Evolutionary conservation across 2,797 vertebrate genomes (phyloP).

Genomic region (Channa striata): DNA sequence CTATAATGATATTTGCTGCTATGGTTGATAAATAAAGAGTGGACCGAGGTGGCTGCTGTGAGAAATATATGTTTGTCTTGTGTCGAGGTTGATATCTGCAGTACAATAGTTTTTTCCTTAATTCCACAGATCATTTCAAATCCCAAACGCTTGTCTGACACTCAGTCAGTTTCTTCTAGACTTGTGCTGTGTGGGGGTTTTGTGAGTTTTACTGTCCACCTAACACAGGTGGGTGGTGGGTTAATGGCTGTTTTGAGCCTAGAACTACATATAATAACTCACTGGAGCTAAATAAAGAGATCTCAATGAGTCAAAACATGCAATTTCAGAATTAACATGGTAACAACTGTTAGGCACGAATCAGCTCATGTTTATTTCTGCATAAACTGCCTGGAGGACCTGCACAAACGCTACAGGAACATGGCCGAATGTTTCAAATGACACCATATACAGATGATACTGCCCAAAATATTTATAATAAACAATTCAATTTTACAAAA

Average conservation of each 20-base stretch:
- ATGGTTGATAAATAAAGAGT: background rate
- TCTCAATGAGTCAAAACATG: constrained; percentile 23
- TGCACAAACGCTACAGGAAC: constrained; percentile 2
- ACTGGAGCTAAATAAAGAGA: constrained; percentile 31
- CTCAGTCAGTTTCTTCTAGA: constrained; percentile 4
- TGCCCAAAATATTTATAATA: background rate
- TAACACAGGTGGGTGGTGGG: constrained; percentile 21
- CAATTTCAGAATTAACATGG: constrained; percentile 3
- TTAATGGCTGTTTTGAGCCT: constrained; percentile 38
- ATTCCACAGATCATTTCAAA: constrained; percentile 1
- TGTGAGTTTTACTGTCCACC: constrained; percentile 38
- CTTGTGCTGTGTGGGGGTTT: background rate
- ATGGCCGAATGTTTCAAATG: constrained; percentile 21
- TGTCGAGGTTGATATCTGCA: background rate
- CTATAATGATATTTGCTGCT: background rate
- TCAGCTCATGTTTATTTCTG: background rate
- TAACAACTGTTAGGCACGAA: background rate
- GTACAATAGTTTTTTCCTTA: background rate
- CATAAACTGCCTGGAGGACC: background rate
- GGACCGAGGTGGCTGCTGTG: background rate
- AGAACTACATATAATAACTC: constrained; percentile 30
- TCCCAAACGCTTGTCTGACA: background rate
- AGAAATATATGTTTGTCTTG: background rate
- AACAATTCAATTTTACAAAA: background rate
- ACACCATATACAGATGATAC: constrained; percentile 37